phyloP scores from a whole-genome alignment of 2,113 vertebrate genomes.

The Aramus guarauna region DNA sequence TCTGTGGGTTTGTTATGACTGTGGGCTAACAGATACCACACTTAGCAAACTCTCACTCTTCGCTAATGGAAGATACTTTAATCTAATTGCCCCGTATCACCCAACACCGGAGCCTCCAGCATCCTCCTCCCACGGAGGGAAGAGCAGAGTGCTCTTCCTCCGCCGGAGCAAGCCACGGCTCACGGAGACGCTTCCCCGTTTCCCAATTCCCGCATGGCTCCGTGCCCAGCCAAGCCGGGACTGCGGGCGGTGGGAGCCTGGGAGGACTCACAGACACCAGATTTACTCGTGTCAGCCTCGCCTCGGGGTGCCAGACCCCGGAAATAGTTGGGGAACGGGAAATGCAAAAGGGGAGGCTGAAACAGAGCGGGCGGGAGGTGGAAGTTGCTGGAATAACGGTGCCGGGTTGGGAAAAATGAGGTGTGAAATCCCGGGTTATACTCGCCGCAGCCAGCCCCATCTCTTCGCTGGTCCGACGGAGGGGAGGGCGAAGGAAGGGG shows the following conservation, averaged over 20 bases:
- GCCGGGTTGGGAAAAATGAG: background rate
- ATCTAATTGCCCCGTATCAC: conserved; percentile 52
- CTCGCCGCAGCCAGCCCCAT: background rate
- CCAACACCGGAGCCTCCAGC: conserved; percentile 41
- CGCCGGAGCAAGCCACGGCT: background rate
- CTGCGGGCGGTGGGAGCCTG: background rate
- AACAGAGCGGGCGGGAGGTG: background rate
- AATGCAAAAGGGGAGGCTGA: background rate
- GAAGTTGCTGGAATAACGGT: background rate
- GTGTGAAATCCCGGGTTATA: background rate
- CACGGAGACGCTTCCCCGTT: background rate
- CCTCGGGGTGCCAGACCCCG: background rate
- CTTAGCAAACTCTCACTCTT: conserved; percentile 65
- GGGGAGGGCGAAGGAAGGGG: background rate
- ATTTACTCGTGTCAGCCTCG: background rate
- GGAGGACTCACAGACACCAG: background rate
- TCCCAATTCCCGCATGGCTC: background rate
- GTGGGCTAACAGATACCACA: conserved; percentile 57
- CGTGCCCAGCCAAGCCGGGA: background rate
- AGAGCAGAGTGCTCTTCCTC: conserved; percentile 1
- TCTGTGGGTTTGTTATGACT: conserved; percentile 71
- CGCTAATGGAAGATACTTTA: conserved; percentile 65
- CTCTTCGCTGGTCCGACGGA: background rate
- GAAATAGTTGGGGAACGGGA: background rate
- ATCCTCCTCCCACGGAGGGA: conserved; percentile 26